Evolutionary conservation across 2,113 vertebrate species (phyloP).

Genomic region (Hoplias malabaricus): DNA sequence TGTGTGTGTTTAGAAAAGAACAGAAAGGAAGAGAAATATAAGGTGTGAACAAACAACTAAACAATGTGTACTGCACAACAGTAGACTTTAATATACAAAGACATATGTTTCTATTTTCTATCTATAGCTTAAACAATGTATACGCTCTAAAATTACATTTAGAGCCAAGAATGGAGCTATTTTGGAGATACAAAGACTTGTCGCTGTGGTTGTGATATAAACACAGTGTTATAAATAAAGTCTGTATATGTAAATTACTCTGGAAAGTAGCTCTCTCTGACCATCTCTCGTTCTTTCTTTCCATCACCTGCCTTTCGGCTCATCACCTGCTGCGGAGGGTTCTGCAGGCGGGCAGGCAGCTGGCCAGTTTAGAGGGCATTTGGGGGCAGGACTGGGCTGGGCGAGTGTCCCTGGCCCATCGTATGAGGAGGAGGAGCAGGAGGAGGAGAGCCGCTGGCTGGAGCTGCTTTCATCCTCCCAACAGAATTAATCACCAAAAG

Average conservation of each 20-base stretch:
- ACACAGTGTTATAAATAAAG: too few species aligned
- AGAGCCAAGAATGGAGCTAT: too few species aligned
- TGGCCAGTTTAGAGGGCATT: constrained; percentile 48
- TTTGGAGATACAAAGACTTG: too few species aligned
- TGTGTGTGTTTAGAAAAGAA: too few species aligned
- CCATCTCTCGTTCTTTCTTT: constrained; percentile 13
- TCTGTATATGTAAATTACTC: not conserved
- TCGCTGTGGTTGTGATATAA: too few species aligned
- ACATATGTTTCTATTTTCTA: not conserved
- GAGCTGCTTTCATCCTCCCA: constrained; percentile 75
- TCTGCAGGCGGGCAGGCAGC: constrained; percentile 53
- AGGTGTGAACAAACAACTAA: too few species aligned
- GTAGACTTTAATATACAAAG: not conserved
- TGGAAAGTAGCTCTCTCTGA: not conserved
- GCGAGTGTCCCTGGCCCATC: constrained; percentile 37
- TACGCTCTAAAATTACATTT: too few species aligned
- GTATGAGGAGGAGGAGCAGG: constrained; percentile 32
- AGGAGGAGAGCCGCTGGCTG: constrained; percentile 41
- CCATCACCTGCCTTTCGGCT: not conserved
- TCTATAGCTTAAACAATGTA: too few species aligned
- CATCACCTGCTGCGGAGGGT: constrained; percentile 46
- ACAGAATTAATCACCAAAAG: constrained; percentile 81
- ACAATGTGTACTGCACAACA: too few species aligned
- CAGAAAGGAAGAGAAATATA: too few species aligned
- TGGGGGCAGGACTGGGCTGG: constrained; percentile 13